Percentiles rank a stretch among this genome's conserved stretches.
These are phyloP conservation scores for Catagonus wagneri DNA, from an alignment of 2,113 vertebrate species.

Conservation along the genomic window DNA sequence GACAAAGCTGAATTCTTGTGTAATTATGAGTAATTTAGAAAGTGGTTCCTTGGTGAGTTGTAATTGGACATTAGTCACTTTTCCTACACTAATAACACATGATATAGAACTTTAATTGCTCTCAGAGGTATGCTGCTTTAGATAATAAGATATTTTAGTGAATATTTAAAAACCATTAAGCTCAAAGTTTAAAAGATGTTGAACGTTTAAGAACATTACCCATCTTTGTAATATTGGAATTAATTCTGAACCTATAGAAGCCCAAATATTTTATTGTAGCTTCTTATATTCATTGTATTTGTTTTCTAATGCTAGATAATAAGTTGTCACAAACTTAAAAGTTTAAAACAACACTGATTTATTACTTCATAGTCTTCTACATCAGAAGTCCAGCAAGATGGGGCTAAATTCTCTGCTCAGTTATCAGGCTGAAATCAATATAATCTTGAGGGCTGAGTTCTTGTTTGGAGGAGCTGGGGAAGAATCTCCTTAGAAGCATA, in stretches of 20 bases:
- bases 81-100: background rate
- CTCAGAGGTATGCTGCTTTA: background rate
- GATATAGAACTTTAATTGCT: background rate
- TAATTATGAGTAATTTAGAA: background rate
- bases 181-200: background rate
- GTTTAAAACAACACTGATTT: background rate
- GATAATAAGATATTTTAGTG: background rate
- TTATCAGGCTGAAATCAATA: background rate
- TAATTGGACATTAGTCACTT: background rate
- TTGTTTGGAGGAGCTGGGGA: background rate
- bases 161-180: background rate
- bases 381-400: background rate
- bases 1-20: background rate
- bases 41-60: background rate
- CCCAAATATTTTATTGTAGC: background rate
- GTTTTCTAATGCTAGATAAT: background rate
- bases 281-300: background rate
- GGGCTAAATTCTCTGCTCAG: background rate
- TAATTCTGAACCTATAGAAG: background rate
- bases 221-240: background rate
- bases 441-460: too few relatives aligned
- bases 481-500: background rate
- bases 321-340: background rate
- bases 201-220: background rate
- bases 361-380: background rate